Base-by-base conservation (phyloP, 2,113 vertebrate species). In the Arvicanthis niloticus region DNA sequence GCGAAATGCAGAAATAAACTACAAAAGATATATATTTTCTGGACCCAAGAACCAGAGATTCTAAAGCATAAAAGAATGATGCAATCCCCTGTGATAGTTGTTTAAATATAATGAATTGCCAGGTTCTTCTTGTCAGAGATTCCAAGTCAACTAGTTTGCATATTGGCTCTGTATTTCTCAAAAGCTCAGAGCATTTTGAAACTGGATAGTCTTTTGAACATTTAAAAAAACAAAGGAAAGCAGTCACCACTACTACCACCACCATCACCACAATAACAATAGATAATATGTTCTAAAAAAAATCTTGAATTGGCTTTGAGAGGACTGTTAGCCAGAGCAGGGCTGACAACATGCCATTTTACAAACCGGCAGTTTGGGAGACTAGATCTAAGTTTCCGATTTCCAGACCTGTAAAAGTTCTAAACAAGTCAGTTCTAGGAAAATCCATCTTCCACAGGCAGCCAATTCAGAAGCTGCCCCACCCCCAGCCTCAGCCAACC, bases 51-150 rank as follows among this genome's bases (percentile, higher is more conserved):
- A 89, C 42, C 34, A 58, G n/a, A 96, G 62, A 93, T 51, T 67
- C 56, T 91, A 51, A 94, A 87, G 90, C 10, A 73, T 31, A 6
- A 10, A 40, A n/a, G 11, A 48, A 37, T 19, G 40, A 10, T 58
- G 51, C 15, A 73, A 75, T 92, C 40, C n/a, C 7, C 51, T 40
- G 7, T 40, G 17, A 4, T 56, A 65, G 78, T 94, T 80, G 13
- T 31, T 78, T 65, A 76, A 82, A 85, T 45, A 93, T 77, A 60
- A 65, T 60, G 80, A 78, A 75, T 91, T 89, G 82, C 40, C 17
- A 88, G n/a, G 1, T 2, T 2, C 13, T 89, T 31, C 62, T 17
- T 5, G 48, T n/a, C 40, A 80, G 62, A 92, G 21, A 91, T 42
- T 81, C 29, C 42, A 11, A 81, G 24, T 53, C 34, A 81, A 34